These are phyloP conservation scores for Drosophila orosa DNA, from an alignment of 1,140 invertebrate species.

Conservation along the genomic window DNA sequence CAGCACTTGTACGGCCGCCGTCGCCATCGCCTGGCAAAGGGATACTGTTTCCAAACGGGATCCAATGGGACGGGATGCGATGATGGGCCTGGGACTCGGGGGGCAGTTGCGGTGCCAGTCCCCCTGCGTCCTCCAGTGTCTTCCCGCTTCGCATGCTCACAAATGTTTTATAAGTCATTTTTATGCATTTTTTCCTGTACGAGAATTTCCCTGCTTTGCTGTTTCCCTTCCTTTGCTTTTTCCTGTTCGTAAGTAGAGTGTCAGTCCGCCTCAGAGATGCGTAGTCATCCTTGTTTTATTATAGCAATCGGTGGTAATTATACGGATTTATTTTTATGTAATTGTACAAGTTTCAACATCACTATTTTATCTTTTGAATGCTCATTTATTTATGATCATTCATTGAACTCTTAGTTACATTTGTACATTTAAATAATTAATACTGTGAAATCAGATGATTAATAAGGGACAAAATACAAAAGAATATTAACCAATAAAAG, in stretches of 20 bases:
- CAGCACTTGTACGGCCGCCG: slow-evolving; percentile 62
- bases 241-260: slow-evolving; percentile 33
- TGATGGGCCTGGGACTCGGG: slow-evolving; percentile 7
- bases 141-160: slow-evolving; percentile 28
- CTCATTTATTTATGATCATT: neutral
- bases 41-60: slow-evolving; percentile 35
- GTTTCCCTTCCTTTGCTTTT: slow-evolving; percentile 27
- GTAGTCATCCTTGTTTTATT: neutral
- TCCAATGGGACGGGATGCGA: slow-evolving; percentile 14
- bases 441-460: neutral
- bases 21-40: slow-evolving; percentile 37
- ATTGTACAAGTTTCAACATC: neutral
- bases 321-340: neutral
- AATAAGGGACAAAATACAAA: neutral
- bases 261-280: slow-evolving; percentile 15
- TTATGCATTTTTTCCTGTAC: slow-evolving; percentile 45
- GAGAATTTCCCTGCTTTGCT: slow-evolving; percentile 30
- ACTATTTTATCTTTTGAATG: neutral
- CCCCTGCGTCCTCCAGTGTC: slow-evolving; percentile 2
- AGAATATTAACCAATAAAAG: neutral
- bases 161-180: slow-evolving; percentile 71
- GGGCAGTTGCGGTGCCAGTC: neutral
- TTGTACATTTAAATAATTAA: neutral
- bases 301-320: neutral
- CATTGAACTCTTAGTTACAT: neutral